Percentiles rank a stretch among this genome's conserved stretches.
Evolutionary conservation across 2,797 vertebrate species (phyloP).

Genomic region (Epinephelus malabaricus): DNA sequence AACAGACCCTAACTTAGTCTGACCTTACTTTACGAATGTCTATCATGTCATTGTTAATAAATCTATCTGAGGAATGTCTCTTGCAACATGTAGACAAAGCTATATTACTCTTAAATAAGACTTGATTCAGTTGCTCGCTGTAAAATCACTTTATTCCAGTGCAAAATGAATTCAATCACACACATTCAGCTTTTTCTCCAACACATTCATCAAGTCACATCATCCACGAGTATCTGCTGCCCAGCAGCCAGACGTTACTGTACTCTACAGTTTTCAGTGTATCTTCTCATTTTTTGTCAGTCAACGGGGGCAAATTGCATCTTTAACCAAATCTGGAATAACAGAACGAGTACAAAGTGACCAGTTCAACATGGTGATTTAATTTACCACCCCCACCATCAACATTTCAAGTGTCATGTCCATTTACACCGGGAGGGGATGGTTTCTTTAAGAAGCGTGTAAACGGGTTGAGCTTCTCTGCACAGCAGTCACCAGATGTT

Average conservation of each 20-base stretch:
- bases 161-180: constrained; percentile 51
- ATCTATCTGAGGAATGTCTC: too few species aligned
- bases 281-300: constrained; percentile 14
- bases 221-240: constrained; percentile 61
- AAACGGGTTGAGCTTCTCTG: constrained; percentile 80
- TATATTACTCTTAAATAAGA: constrained; percentile 15
- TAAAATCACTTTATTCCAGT: constrained; percentile 68
- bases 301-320: constrained; percentile 12
- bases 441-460: constrained; percentile 83
- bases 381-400: constrained; percentile 36
- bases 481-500: constrained; percentile 44
- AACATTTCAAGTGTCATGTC: constrained; percentile 24
- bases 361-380: constrained; percentile 35
- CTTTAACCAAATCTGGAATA: constrained; percentile 38
- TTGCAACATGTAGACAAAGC: background rate
- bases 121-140: constrained; percentile 21
- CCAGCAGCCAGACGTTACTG: constrained; percentile 72
- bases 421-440: constrained; percentile 7
- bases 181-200: constrained; percentile 20
- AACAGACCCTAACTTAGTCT: too few species aligned
- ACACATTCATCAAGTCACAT: constrained; percentile 41
- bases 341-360: constrained; percentile 42
- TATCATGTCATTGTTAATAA: too few species aligned
- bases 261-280: constrained; percentile 48
- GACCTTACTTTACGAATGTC: too few species aligned